Conservation (phyloP, 1,140 invertebrate species). For the Hyphantria cunea region DNA sequence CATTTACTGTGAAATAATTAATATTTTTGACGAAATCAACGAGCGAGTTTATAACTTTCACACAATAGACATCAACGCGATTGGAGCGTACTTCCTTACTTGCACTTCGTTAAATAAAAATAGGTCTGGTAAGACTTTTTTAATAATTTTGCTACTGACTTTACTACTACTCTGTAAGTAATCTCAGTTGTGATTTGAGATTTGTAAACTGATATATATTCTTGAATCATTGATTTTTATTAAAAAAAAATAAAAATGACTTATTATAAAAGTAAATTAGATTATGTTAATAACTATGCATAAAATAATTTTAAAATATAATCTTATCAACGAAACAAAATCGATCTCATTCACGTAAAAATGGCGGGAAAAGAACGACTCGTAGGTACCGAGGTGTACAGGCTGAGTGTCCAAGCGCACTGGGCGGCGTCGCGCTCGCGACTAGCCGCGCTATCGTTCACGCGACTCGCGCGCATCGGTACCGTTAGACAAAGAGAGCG, state of each 20-base stretch:
- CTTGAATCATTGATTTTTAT: no score
- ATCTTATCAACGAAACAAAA: constrained; percentile 2
- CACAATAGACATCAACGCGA: constrained; percentile 54
- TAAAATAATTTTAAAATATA: no score
- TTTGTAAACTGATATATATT: no score
- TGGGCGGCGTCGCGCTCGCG: constrained; percentile 63
- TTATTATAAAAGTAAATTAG: no score
- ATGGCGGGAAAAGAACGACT: constrained; percentile 45
- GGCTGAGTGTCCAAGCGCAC: constrained; percentile 38
- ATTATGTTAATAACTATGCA: no score
- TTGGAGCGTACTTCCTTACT: background rate
- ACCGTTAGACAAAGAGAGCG: constrained; percentile 75
- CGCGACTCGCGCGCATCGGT: constrained; percentile 58
- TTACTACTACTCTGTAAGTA: background rate
- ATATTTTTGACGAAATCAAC: background rate
- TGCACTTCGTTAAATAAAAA: no score
- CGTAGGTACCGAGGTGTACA: background rate
- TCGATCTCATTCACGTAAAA: constrained; percentile 43
- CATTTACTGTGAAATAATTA: background rate
- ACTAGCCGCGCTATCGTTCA: constrained; percentile 74
- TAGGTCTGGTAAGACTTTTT: background rate
- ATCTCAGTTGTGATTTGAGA: no score
- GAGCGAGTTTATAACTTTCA: constrained; percentile 4
- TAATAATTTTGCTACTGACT: background rate
- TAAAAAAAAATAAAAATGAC: no score